These are phyloP conservation scores for Lanius collurio DNA, from an alignment of 2,113 vertebrate species.

Conservation along the genomic window DNA sequence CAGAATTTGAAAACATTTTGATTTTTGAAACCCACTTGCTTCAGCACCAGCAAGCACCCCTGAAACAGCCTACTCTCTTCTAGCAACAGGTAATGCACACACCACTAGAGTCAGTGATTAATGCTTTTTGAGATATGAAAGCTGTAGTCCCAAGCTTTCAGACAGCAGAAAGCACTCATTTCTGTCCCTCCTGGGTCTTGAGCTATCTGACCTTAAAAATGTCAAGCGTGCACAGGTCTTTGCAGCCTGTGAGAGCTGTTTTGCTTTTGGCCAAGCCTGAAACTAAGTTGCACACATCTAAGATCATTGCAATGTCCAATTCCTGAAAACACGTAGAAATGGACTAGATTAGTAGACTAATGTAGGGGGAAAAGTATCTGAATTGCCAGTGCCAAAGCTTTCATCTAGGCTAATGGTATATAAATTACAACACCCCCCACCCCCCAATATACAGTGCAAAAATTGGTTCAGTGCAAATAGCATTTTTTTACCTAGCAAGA, in stretches of 20 bases:
- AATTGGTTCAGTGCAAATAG: not conserved
- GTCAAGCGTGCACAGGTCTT: not conserved
- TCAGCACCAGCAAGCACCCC: not conserved
- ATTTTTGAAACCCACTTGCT: not conserved
- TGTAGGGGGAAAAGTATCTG: not conserved
- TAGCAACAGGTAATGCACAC: not conserved
- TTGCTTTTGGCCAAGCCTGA: not conserved
- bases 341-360: not conserved
- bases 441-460: not conserved
- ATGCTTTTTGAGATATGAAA: constrained; percentile 18
- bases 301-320: not conserved
- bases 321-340: not conserved
- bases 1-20: not conserved
- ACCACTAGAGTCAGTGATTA: not conserved
- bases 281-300: not conserved
- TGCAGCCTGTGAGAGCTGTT: not conserved
- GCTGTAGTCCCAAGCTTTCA: not conserved
- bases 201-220: constrained; percentile 1
- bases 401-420: not conserved
- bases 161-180: not conserved
- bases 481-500: not conserved
- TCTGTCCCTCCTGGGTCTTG: not conserved
- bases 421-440: not conserved
- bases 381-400: not conserved
- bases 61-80: not conserved